These are phyloP conservation scores for Sebastes minor DNA, from an alignment of 2,797 vertebrate species.

Conservation along the genomic window DNA sequence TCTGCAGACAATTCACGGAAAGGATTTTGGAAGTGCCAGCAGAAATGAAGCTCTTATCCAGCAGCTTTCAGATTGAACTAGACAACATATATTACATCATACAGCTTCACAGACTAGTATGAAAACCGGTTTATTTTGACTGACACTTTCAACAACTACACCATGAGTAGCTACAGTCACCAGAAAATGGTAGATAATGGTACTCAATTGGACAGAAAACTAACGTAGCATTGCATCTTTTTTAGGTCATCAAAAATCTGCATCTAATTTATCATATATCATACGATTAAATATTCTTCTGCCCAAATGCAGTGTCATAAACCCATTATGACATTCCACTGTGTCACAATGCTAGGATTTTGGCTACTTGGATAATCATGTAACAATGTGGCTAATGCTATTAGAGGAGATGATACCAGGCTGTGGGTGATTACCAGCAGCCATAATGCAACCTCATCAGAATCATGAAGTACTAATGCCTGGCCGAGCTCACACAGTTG, in stretches of 20 bases:
- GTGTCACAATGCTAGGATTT: slow-evolving; percentile 48
- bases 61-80: not conserved
- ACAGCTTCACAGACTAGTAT: not conserved
- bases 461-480: slow-evolving; percentile 41
- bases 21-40: not conserved
- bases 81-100: not conserved
- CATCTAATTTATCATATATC: not conserved
- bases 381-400: slow-evolving; percentile 65
- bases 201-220: not conserved
- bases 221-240: not conserved
- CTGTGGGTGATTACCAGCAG: slow-evolving; percentile 62
- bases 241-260: not conserved
- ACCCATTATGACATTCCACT: slow-evolving; percentile 21
- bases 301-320: slow-evolving; percentile 13
- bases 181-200: not conserved
- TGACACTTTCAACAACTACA: not conserved
- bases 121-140: not conserved
- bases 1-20: not conserved
- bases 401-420: slow-evolving; percentile 61
- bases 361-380: slow-evolving; percentile 53
- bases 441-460: slow-evolving; percentile 53
- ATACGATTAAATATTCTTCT: not conserved
- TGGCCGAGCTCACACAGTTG: slow-evolving; percentile 36
- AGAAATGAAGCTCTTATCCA: not conserved
- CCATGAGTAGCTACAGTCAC: not conserved